Base-by-base conservation (phyloP, 2,113 vertebrate genomes). In the Orthochromis malagaraziensis region DNA sequence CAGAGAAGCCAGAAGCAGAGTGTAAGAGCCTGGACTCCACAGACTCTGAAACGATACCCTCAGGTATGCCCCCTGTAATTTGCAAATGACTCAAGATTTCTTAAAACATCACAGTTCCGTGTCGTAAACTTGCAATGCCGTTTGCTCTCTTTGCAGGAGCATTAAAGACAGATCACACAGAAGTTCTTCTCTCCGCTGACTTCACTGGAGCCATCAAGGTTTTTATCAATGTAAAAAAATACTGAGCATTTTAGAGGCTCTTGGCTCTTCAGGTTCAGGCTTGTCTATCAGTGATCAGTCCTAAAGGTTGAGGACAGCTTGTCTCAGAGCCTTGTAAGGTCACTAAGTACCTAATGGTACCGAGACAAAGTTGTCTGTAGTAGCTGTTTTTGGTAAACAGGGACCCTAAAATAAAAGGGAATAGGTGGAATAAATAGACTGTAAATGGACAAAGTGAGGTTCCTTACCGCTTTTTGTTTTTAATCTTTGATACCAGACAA, bases 181-280 rank as follows among this genome's bases (percentile, higher is more conserved):
- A 99, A 96, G 98, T 99, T 91, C 97, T 99, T 82, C 97, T 99
- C 29, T 99, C 99, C 1, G 99, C 99, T 5, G 98, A 99, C 94
- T 99, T 99, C 94, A 99, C 98, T 33, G 99, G 98, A 94, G 98
- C 99, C 94, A 99, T 99, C 96, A 99, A 99, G 96, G 98, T 99
- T 93, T 99, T 99, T 94, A 97, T 98, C 95, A 99, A 99, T 91
- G 98, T 97, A 86, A 99, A 98, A 92, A 99, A 99, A 96, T 97
- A 95, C 89, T 97, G 93, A 97, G 85, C 84, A 82, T 60, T 86
- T 90, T 21, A 17, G 88, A 49, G 87, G 60, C 38, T 6, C 35
- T 35, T 63, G 9, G 40, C 35, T 79, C 31, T 6, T 45, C 65
- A 24, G 14, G 9, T 55, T 45, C 68, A 77, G 51, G 19, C 35